Evolutionary conservation across 2,888 invertebrate species (phyloP).

Genomic region (Polymixis lichenea): DNA sequence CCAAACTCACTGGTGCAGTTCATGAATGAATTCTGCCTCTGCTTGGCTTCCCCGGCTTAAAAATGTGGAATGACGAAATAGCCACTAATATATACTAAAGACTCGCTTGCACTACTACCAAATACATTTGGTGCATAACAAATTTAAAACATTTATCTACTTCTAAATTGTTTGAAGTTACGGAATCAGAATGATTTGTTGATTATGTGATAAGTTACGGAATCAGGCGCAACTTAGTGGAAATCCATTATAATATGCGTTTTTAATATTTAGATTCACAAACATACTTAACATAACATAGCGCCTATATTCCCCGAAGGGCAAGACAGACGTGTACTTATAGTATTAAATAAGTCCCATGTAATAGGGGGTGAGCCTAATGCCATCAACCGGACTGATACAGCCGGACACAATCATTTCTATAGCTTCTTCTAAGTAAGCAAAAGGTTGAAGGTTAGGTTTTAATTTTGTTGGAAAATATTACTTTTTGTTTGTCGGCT

Average conservation of each 20-base stretch:
- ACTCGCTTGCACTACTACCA: neutral
- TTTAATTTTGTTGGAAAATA: neutral
- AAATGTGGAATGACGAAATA: neutral
- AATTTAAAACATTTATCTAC: neutral
- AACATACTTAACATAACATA: neutral
- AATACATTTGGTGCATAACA: neutral
- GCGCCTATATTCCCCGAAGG: neutral
- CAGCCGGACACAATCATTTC: neutral
- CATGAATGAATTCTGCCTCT: neutral
- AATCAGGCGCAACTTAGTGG: neutral
- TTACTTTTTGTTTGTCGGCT: neutral
- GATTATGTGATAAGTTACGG: neutral
- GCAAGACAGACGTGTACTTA: neutral
- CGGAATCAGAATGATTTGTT: neutral
- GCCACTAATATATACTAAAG: neutral
- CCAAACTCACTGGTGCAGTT: neutral
- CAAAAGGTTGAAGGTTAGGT: conserved; percentile 14
- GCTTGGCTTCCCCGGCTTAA: neutral
- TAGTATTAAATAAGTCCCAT: no score
- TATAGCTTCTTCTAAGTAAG: conserved; percentile 17
- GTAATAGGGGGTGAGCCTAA: neutral
- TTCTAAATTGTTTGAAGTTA: neutral
- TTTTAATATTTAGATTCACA: neutral
- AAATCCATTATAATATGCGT: neutral
- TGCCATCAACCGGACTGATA: neutral